Evolutionary conservation across 2,797 vertebrate genomes (phyloP).

Genomic region (Parotocinclus haroldoi): DNA sequence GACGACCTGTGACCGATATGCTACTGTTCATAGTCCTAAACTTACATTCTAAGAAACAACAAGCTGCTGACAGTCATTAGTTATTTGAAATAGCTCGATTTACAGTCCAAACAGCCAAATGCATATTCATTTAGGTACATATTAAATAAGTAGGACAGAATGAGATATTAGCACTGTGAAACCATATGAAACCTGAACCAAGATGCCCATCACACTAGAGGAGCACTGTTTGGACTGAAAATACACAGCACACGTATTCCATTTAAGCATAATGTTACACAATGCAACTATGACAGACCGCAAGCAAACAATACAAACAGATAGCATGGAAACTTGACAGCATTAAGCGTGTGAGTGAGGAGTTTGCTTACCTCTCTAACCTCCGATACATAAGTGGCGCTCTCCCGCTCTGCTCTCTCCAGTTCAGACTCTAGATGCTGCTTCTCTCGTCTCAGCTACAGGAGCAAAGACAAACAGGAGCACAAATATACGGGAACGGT

Average conservation of each 20-base stretch:
- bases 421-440: constrained; percentile 90
- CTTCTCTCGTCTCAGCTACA: constrained; percentile 75
- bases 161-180: no score
- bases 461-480: constrained; percentile 22
- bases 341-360: background rate
- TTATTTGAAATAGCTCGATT: no score
- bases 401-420: constrained; percentile 90
- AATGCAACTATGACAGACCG: background rate
- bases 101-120: no score
- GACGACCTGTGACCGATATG: no score
- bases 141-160: no score
- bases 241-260: background rate
- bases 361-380: constrained; percentile 83
- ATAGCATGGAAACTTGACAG: background rate
- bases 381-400: constrained; percentile 90
- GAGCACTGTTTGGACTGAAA: background rate
- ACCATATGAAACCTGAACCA: no score
- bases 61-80: no score
- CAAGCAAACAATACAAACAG: constrained; percentile 8
- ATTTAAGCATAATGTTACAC: background rate
- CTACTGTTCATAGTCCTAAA: no score
- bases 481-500: background rate
- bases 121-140: no score
- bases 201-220: background rate
- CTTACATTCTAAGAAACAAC: no score